phyloP scores from a whole-genome alignment of 2,888 invertebrate genomes.

The Drosophila meridiana region DNA sequence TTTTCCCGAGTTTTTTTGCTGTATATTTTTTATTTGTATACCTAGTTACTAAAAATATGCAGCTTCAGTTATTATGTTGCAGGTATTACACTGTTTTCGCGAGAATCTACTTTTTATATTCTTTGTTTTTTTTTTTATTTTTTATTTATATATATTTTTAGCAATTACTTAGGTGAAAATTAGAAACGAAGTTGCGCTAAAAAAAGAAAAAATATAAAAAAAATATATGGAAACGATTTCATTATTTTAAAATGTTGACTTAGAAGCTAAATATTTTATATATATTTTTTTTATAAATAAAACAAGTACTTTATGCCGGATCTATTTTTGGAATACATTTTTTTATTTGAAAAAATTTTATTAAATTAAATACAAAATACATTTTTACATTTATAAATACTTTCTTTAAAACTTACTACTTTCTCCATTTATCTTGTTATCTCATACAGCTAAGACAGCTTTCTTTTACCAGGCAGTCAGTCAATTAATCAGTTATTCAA shows the following conservation, averaged over 20 bases:
- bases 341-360: background rate
- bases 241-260: conserved; percentile 8
- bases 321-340: background rate
- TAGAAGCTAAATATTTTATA: background rate
- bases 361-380: background rate
- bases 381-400: background rate
- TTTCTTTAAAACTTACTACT: background rate
- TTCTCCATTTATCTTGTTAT: background rate
- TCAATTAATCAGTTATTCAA: background rate
- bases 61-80: conserved; percentile 16
- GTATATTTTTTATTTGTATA: conserved; percentile 1
- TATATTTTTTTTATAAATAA: background rate
- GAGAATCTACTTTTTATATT: background rate
- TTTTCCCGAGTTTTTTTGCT: conserved; percentile 7
- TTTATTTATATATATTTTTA: background rate
- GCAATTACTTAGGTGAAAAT: background rate
- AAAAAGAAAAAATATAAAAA: too few relatives aligned
- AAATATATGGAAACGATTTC: background rate
- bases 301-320: background rate
- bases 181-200: background rate
- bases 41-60: conserved; percentile 19
- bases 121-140: background rate
- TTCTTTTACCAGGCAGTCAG: background rate
- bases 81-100: background rate
- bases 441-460: background rate